phyloP scores from a whole-genome alignment of 2,113 vertebrate species.

The Brienomyrus brachyistius region DNA sequence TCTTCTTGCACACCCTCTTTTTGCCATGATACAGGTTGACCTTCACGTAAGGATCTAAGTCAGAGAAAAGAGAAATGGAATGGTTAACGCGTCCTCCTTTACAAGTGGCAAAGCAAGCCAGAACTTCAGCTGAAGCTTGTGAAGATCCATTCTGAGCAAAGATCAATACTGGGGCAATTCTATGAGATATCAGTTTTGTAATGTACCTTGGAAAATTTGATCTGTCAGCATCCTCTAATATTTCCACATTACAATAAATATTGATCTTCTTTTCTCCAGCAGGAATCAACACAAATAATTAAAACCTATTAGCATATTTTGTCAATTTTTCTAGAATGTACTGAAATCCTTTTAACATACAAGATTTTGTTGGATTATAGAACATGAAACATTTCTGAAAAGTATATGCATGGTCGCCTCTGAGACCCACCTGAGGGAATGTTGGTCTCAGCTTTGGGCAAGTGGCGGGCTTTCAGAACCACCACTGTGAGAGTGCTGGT shows the following conservation, averaged over 20 bases:
- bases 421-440: conserved; percentile 76
- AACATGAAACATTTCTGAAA: background rate
- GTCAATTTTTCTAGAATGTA: background rate
- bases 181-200: background rate
- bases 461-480: conserved; percentile 91
- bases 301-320: background rate
- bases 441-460: conserved; percentile 80
- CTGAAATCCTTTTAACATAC: background rate
- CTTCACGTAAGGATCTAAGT: conserved; percentile 90
- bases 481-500: conserved; percentile 94
- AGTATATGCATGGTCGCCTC: background rate
- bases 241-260: background rate
- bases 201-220: background rate
- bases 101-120: background rate
- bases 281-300: background rate
- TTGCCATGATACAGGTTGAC: conserved; percentile 92
- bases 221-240: background rate
- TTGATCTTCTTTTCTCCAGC: background rate
- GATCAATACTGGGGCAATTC: background rate
- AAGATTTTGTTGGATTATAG: background rate
- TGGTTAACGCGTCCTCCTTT: background rate
- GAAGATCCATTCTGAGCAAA: background rate
- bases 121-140: background rate
- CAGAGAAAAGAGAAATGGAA: background rate
- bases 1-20: conserved; percentile 96